Percentiles rank a stretch among this genome's conserved stretches.
phyloP scores from a whole-genome alignment of 2,888 invertebrate genomes.

The Sesia apiformis region DNA sequence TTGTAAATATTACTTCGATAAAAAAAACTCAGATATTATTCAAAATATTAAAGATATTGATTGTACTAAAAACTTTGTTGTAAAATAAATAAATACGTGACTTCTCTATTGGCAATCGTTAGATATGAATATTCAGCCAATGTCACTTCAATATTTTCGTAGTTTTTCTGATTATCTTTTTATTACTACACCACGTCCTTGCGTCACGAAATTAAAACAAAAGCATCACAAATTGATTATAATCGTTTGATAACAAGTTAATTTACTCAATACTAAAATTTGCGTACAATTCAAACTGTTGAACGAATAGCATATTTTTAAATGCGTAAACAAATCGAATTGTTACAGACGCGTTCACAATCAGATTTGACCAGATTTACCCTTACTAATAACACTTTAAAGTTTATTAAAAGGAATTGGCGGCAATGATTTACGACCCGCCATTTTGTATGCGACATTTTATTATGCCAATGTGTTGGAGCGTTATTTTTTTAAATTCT shows the following conservation, averaged over 20 bases:
- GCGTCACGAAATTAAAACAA: conserved; percentile 12
- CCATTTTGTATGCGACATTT: conserved; percentile 62
- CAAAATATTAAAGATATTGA: no score
- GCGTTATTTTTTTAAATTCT: conserved; percentile 48
- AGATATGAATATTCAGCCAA: no score
- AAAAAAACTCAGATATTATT: no score
- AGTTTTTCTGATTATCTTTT: no score
- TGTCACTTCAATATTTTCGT: no score
- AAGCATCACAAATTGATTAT: conserved; percentile 44
- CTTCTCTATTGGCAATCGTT: no score
- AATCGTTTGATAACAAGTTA: conserved; percentile 24
- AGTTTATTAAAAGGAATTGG: conserved; percentile 65
- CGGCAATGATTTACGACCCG: conserved; percentile 59
- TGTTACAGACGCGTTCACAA: conserved; percentile 17
- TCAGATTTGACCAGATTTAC: conserved; percentile 31
- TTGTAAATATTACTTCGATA: no score
- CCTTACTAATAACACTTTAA: conserved; percentile 66
- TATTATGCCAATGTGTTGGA: conserved; percentile 57
- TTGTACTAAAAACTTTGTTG: no score
- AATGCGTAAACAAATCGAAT: conserved; percentile 38
- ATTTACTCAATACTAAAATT: conserved; percentile 23
- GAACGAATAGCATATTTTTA: conserved; percentile 18
- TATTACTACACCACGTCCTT: not conserved
- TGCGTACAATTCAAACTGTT: conserved; percentile 12
- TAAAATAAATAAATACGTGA: no score